A percentile compares a stretch with the other conserved stretches of the same genome.
Evolutionary conservation across 2,113 vertebrate species (phyloP).

Genomic region (Plestiodon gilberti): DNA sequence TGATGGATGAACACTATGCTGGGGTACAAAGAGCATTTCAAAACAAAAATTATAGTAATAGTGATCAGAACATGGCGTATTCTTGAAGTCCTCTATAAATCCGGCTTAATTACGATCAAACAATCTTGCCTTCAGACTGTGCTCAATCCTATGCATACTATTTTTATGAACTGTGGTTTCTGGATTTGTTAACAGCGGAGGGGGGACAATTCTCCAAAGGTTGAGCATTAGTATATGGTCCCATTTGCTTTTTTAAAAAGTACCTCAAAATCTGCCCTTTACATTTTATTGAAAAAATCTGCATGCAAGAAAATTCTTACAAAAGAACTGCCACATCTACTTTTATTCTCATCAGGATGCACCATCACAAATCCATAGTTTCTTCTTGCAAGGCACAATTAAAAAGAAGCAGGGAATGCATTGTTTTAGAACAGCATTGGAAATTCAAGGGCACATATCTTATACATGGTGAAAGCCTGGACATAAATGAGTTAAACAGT

Average conservation of each 20-base stretch:
- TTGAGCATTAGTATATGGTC: not conserved
- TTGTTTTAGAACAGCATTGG: not conserved
- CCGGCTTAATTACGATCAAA: not conserved
- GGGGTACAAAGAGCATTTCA: not conserved
- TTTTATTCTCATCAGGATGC: not conserved
- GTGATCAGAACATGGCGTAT: not conserved
- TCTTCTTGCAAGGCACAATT: not conserved
- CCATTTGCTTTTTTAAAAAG: not conserved
- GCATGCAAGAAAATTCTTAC: not conserved
- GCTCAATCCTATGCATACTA: not conserved
- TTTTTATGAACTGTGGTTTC: not conserved
- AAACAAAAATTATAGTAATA: not conserved
- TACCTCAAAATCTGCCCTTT: not conserved
- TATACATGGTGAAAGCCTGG: not conserved
- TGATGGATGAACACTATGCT: not conserved
- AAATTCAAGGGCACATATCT: not conserved
- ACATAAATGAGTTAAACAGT: not conserved
- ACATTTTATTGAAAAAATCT: not conserved
- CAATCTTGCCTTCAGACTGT: not conserved
- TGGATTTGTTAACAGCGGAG: not conserved
- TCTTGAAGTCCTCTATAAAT: not conserved
- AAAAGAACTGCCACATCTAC: not conserved
- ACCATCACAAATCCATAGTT: not conserved
- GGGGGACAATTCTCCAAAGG: not conserved
- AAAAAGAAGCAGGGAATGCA: not conserved